Evolutionary conservation across 2,888 invertebrate genomes (phyloP).

Genomic region (Latrodectus elegans): DNA sequence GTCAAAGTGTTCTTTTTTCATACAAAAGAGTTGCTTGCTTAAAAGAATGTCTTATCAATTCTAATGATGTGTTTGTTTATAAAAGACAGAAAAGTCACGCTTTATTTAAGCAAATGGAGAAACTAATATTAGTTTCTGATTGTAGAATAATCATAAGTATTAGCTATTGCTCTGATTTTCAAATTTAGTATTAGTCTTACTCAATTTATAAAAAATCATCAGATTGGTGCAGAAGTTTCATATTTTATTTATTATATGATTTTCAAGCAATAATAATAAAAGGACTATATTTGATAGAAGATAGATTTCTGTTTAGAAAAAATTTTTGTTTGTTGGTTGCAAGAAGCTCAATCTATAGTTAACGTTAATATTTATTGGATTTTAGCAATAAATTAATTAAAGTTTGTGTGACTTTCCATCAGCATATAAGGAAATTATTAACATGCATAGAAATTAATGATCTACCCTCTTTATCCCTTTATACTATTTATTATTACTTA

Average conservation of each 20-base stretch:
- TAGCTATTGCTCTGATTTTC: background rate
- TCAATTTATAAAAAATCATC: slow-evolving; percentile 5
- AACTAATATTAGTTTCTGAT: background rate
- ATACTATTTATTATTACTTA: background rate
- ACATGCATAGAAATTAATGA: background rate
- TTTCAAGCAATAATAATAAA: background rate
- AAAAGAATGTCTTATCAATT: background rate
- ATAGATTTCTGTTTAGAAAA: background rate
- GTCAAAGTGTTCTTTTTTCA: too few species aligned
- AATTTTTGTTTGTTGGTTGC: background rate
- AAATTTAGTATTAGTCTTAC: background rate
- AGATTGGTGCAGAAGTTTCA: background rate
- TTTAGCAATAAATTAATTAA: background rate
- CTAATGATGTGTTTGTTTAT: background rate
- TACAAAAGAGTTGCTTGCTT: too few species aligned
- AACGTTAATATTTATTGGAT: background rate
- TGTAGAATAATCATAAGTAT: background rate
- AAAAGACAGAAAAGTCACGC: background rate
- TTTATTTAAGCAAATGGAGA: background rate
- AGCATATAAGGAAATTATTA: background rate
- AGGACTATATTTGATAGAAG: background rate
- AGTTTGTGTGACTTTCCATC: background rate
- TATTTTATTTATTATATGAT: background rate
- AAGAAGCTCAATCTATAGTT: background rate
- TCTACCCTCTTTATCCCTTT: background rate